Conservation (phyloP, 2,888 invertebrate genomes). For the Melipona bicolor region DNA sequence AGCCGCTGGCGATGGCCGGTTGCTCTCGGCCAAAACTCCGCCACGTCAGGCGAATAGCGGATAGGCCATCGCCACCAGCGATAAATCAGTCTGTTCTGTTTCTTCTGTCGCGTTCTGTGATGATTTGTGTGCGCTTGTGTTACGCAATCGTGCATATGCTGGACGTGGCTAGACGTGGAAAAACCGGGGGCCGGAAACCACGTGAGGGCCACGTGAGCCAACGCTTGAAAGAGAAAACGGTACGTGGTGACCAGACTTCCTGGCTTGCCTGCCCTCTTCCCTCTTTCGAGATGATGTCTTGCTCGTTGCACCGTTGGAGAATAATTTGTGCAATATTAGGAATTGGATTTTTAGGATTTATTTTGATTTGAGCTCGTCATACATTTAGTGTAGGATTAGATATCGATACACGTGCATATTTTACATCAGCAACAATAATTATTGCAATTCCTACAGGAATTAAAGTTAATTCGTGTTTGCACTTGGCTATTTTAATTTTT, state of each 20-base stretch:
- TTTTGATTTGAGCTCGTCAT: too few species aligned
- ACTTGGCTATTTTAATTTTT: too few species aligned
- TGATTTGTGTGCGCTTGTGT: slow-evolving; percentile 80
- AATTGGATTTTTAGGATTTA: too few species aligned
- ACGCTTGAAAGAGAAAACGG: slow-evolving; percentile 42
- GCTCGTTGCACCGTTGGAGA: too few species aligned
- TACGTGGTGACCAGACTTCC: slow-evolving; percentile 47
- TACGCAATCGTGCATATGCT: slow-evolving; percentile 81
- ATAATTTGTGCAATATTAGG: too few species aligned
- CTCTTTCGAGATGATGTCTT: slow-evolving; percentile 5
- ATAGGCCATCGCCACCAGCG: slow-evolving; percentile 70
- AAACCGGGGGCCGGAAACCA: slow-evolving; percentile 80
- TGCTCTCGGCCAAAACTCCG: slow-evolving; percentile 39
- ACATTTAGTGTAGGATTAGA: too few species aligned
- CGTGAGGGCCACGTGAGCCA: slow-evolving; percentile 80
- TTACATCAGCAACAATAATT: too few species aligned
- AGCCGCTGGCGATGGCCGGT: slow-evolving; percentile 17
- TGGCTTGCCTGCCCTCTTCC: slow-evolving; percentile 30
- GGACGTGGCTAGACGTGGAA: slow-evolving; percentile 78
- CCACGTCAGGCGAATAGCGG: slow-evolving; percentile 52
- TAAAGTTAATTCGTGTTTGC: too few species aligned
- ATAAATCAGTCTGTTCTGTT: slow-evolving; percentile 82
- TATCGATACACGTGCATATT: too few species aligned
- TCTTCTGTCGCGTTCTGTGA: slow-evolving; percentile 73
- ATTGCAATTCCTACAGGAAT: too few species aligned